A percentile compares a stretch with the other conserved stretches of the same genome.
Evolutionary conservation across 2,888 invertebrate species (phyloP).

Genomic region (Tachina fera): DNA sequence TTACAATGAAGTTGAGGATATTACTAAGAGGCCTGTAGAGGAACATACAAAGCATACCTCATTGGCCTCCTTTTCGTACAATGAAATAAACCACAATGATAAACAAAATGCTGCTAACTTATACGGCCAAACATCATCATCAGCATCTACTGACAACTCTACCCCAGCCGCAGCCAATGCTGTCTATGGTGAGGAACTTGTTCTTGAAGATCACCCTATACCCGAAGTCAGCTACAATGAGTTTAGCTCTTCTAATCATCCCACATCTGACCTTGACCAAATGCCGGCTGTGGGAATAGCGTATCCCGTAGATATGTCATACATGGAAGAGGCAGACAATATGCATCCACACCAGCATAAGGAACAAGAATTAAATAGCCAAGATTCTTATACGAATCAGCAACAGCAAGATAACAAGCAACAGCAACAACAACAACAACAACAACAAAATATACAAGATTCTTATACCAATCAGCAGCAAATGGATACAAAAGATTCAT

Average conservation of each 20-base stretch:
- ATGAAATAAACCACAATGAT: conserved; percentile 43
- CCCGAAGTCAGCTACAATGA: conserved; percentile 78
- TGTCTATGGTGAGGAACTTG: conserved; percentile 74
- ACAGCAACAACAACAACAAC: no score
- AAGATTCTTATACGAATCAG: conserved; percentile 73
- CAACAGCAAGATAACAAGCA: no score
- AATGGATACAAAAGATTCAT: neutral
- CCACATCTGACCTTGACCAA: conserved; percentile 81
- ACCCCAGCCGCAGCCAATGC: conserved; percentile 44
- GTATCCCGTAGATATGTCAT: conserved; percentile 80
- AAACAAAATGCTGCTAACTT: conserved; percentile 28
- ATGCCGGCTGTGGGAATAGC: conserved; percentile 81
- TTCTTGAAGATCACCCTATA: conserved; percentile 79
- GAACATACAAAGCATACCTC: conserved; percentile 36
- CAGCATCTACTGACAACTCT: conserved; percentile 31
- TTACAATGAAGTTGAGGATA: neutral
- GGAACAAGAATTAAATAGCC: conserved; percentile 60
- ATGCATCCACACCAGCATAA: conserved; percentile 21
- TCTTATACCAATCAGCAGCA: conserved; percentile 71
- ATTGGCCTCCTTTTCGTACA: conserved; percentile 17
- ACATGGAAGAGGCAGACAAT: conserved; percentile 75
- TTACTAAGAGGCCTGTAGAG: conserved; percentile 33
- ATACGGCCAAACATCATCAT: conserved; percentile 24
- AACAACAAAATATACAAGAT: no score
- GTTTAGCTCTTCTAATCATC: conserved; percentile 72